A percentile compares a stretch with the other conserved stretches of the same genome.
phyloP scores from a whole-genome alignment of 2,113 vertebrate genomes.

The Lampris megalopsis region DNA sequence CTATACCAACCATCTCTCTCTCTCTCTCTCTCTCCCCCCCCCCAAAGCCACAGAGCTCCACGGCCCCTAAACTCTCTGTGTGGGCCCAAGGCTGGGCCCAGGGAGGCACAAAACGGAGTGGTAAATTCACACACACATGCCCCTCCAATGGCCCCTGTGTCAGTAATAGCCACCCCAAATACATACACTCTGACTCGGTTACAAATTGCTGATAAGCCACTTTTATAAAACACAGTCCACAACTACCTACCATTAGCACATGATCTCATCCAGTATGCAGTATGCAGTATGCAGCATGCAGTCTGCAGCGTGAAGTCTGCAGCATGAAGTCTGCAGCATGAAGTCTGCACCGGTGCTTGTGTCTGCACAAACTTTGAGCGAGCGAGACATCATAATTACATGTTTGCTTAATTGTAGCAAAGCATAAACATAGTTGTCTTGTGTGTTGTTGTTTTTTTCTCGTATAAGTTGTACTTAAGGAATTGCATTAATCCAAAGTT shows the following conservation, averaged over 20 bases:
- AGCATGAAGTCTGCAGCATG: too few relatives aligned
- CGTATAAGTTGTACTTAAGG: too few relatives aligned
- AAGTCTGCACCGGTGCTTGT: constrained; percentile 34
- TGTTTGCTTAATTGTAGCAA: background rate
- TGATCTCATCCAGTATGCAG: constrained; percentile 33
- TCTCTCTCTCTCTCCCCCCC: constrained; percentile 25
- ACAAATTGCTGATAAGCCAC: constrained; percentile 68
- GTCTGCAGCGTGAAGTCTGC: background rate
- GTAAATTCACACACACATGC: constrained; percentile 63
- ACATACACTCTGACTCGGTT: constrained; percentile 43
- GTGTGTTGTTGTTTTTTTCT: background rate
- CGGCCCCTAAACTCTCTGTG: constrained; percentile 55
- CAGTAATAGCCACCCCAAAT: constrained; percentile 61
- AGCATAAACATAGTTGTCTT: background rate
- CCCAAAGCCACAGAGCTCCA: constrained; percentile 46
- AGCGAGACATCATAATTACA: constrained; percentile 7
- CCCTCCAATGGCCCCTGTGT: constrained; percentile 49
- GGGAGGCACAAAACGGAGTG: constrained; percentile 44
- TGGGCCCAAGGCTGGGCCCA: constrained; percentile 55
- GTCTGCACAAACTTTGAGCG: constrained; percentile 24
- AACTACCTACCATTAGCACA: constrained; percentile 56
- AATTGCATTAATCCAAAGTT: background rate
- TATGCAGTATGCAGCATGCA: too few relatives aligned
- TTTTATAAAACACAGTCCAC: constrained; percentile 55
- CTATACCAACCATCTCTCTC: constrained; percentile 24